Conservation (phyloP, 2,888 invertebrate genomes). For the Liposcelis brunnea region DNA sequence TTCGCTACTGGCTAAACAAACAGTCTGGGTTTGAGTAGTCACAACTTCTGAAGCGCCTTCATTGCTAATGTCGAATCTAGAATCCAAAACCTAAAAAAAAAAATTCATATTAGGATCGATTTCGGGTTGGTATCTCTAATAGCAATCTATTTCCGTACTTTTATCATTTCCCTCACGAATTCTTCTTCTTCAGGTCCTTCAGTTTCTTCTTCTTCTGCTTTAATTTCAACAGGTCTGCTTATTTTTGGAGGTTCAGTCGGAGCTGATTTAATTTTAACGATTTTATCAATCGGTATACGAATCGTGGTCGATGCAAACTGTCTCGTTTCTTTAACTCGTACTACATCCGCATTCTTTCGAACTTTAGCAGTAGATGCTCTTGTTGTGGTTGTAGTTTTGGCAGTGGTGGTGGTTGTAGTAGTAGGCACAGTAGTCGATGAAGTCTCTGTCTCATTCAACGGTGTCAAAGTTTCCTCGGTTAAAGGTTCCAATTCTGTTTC, state of each 20-base stretch:
- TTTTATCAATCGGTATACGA: constrained; percentile 17
- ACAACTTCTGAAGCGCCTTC: constrained; percentile 21
- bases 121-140: too few species aligned
- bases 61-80: constrained; percentile 33
- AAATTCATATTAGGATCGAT: not conserved
- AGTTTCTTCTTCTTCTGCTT: not conserved
- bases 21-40: constrained; percentile 38
- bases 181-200: constrained; percentile 34
- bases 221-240: not conserved
- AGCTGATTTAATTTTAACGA: constrained; percentile 8
- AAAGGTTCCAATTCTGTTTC: constrained; percentile 19
- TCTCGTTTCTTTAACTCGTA: not conserved
- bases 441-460: not conserved
- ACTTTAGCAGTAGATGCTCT: not conserved
- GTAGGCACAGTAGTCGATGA: not conserved
- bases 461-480: too few species aligned
- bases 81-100: constrained; percentile 55
- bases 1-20: constrained; percentile 67
- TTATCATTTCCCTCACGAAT: constrained; percentile 77
- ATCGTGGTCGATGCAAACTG: not conserved
- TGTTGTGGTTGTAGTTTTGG: not conserved
- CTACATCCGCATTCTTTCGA: not conserved
- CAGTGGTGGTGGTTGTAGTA: not conserved
- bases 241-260: constrained; percentile 11
- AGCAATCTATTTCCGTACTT: constrained; percentile 32